Conservation (phyloP, 2,888 invertebrate species). For the Macrophya annulata region DNA sequence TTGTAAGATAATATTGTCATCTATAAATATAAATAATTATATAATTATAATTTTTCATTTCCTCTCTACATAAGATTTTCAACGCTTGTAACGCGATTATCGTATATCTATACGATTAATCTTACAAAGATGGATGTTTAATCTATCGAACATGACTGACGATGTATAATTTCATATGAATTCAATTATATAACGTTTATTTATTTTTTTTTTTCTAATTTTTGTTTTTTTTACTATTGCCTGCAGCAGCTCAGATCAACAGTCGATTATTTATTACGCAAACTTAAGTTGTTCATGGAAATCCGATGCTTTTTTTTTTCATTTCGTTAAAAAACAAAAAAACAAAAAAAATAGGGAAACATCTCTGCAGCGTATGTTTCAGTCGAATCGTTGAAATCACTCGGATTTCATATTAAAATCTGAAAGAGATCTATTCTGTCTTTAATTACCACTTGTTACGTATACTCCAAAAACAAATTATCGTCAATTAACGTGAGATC, state of each 20-base stretch:
- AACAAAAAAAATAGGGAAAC: neutral
- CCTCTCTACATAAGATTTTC: neutral
- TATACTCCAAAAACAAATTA: neutral
- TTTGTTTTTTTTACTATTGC: neutral
- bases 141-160: neutral
- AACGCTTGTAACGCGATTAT: neutral
- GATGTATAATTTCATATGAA: neutral
- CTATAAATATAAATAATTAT: neutral
- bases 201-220: neutral
- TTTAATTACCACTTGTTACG: constrained; percentile 10
- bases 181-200: neutral
- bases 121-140: neutral
- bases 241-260: neutral
- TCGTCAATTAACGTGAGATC: neutral
- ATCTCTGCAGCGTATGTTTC: neutral
- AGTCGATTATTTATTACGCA: neutral
- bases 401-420: neutral
- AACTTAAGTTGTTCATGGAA: neutral
- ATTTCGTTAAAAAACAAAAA: neutral
- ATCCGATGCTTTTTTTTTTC: neutral
- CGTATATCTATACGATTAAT: neutral
- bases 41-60: neutral
- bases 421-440: neutral
- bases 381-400: neutral
- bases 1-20: neutral